These are phyloP conservation scores for Odobenus rosmarus DNA, from an alignment of 2,113 vertebrate species.

Conservation along the genomic window DNA sequence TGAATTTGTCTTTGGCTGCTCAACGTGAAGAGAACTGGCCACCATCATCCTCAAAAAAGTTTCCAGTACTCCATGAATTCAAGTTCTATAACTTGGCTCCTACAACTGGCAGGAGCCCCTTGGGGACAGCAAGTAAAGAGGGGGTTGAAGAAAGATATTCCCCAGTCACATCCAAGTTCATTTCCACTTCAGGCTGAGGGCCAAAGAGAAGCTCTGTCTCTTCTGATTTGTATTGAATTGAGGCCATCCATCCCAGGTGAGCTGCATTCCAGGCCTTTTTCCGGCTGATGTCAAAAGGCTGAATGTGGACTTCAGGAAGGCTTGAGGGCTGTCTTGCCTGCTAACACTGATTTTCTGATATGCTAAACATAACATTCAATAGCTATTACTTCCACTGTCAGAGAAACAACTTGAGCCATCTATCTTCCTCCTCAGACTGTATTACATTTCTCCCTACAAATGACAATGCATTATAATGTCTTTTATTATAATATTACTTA, in stretches of 20 bases:
- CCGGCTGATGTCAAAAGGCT: slow-evolving; percentile 61
- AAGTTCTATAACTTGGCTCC: not conserved
- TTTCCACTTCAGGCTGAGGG: slow-evolving; percentile 42
- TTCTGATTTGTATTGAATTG: slow-evolving; percentile 56
- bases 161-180: slow-evolving; percentile 50
- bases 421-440: slow-evolving; percentile 77
- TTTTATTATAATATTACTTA: slow-evolving; percentile 78
- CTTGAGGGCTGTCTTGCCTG: slow-evolving; percentile 66
- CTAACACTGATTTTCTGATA: slow-evolving; percentile 82
- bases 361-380: slow-evolving; percentile 80
- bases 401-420: slow-evolving; percentile 75
- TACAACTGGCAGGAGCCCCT: not conserved
- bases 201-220: slow-evolving; percentile 61
- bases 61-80: not conserved
- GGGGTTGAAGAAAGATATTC: slow-evolving; percentile 38
- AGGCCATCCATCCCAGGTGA: slow-evolving; percentile 14
- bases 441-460: slow-evolving; percentile 68
- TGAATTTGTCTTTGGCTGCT: not conserved
- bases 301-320: not conserved
- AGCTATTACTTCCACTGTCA: slow-evolving; percentile 83
- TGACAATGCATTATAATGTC: slow-evolving; percentile 75
- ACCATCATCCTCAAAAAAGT: not conserved
- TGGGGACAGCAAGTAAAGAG: not conserved
- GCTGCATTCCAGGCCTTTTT: not conserved
- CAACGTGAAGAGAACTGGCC: not conserved